Percentiles rank a stretch among this genome's conserved stretches.
Evolutionary conservation across 2,888 invertebrate genomes (phyloP).

Genomic region (Rhorus exstirpatorius): DNA sequence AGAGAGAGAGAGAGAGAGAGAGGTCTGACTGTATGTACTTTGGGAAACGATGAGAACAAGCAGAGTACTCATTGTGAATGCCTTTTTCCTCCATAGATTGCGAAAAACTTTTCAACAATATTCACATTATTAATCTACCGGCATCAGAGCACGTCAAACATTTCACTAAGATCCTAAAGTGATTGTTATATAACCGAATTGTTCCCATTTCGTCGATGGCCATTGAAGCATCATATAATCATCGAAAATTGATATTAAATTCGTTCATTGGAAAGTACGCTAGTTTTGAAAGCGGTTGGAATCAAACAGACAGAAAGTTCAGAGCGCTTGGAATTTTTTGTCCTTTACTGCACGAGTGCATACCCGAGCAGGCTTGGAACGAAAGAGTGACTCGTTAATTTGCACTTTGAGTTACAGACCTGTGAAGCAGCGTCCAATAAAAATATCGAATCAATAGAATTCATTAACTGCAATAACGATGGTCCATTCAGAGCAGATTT

Average conservation of each 20-base stretch:
- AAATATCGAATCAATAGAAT: not conserved
- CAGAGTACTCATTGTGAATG: constrained; percentile 39
- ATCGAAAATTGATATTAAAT: not conserved
- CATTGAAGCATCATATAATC: not conserved
- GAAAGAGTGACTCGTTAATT: not conserved
- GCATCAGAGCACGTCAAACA: constrained; percentile 21
- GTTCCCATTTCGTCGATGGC: not conserved
- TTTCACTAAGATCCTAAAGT: not conserved
- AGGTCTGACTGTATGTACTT: constrained; percentile 37
- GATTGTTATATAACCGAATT: not conserved
- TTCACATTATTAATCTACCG: constrained; percentile 26
- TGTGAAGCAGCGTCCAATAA: not conserved
- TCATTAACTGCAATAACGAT: constrained; percentile 1
- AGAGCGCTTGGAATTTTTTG: not conserved
- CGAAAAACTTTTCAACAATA: constrained; percentile 36
- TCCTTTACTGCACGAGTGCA: not conserved
- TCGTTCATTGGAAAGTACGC: not conserved
- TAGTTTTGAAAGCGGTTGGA: constrained; percentile 4
- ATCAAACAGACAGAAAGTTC: constrained; percentile 6
- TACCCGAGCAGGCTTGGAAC: not conserved
- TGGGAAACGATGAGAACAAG: constrained; percentile 30
- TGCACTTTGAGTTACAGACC: not conserved
- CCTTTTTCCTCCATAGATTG: not conserved
- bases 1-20: constrained; percentile 50
- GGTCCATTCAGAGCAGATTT: not conserved